These are phyloP conservation scores for Mohoua ochrocephala DNA, from an alignment of 2,113 vertebrate genomes.

Conservation along the genomic window DNA sequence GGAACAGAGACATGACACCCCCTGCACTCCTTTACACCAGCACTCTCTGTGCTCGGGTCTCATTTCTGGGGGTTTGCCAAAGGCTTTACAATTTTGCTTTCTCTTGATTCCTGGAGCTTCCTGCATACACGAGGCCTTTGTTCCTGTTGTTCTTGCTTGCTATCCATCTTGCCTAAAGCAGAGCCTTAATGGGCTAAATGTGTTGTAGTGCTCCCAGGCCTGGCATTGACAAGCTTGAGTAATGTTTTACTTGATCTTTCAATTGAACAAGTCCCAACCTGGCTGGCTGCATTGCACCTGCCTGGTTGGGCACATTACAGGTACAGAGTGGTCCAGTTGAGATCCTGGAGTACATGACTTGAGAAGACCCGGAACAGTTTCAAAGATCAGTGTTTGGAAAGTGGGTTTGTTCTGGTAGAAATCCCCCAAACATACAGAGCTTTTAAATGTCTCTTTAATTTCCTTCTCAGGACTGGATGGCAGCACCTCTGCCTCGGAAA, in stretches of 20 bases:
- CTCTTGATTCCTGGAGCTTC: neutral
- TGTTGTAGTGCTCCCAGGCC: neutral
- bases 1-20: neutral
- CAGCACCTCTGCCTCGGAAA: conserved; percentile 92
- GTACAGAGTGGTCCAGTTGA: neutral
- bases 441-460: neutral
- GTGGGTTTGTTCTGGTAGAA: neutral
- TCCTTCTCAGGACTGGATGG: conserved; percentile 86
- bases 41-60: neutral
- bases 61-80: neutral
- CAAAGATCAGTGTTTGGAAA: neutral
- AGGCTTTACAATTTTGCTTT: neutral
- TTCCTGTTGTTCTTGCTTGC: neutral
- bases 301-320: neutral
- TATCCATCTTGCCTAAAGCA: neutral
- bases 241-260: neutral
- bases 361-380: neutral
- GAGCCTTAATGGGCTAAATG: neutral
- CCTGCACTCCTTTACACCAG: neutral
- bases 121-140: neutral
- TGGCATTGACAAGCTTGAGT: neutral
- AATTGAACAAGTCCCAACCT: neutral
- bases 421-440: neutral
- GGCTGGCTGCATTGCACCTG: neutral
- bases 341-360: neutral